A percentile compares a stretch with the other conserved stretches of the same genome.
These are phyloP conservation scores for Amaurobius ferox DNA, from an alignment of 2,888 invertebrate species.

Conservation along the genomic window DNA sequence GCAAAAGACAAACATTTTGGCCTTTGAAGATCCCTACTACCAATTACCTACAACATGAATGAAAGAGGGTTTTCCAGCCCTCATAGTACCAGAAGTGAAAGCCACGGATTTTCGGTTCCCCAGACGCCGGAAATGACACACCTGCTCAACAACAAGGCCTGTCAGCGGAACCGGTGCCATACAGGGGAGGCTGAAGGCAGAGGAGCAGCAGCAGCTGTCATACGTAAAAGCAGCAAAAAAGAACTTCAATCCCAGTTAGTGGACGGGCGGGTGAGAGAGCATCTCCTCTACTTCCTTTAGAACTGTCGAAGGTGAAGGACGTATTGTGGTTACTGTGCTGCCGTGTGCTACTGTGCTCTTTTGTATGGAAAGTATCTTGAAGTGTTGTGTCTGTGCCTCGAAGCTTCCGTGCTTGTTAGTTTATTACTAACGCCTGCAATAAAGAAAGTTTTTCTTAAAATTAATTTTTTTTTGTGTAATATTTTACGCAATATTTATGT, in stretches of 20 bases:
- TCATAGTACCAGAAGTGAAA: conserved; percentile 1
- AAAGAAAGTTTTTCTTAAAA: no score
- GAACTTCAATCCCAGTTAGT: not conserved
- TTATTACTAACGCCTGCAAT: no score
- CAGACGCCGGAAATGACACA: conserved; percentile 71
- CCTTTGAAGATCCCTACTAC: conserved; percentile 26
- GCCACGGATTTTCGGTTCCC: conserved; percentile 37
- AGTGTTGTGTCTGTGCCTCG: no score
- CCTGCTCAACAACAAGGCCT: conserved; percentile 56
- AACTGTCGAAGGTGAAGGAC: conserved; percentile 11
- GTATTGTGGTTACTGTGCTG: not conserved
- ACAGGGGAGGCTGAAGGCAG: conserved; percentile 17
- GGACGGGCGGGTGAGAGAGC: not conserved
- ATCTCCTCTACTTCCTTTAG: not conserved
- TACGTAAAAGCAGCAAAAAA: conserved; percentile 13
- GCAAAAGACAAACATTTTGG: no score
- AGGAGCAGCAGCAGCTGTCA: conserved; percentile 32
- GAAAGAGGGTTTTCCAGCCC: not conserved
- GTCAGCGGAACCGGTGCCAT: conserved; percentile 44
- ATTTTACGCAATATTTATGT: no score
- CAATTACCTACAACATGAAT: conserved; percentile 18
- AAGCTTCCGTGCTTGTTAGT: no score
- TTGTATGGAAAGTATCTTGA: not conserved
- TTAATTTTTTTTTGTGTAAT: no score
- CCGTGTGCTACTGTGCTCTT: not conserved